Conservation (phyloP, 2,888 invertebrate genomes). For the Phania funesta region DNA sequence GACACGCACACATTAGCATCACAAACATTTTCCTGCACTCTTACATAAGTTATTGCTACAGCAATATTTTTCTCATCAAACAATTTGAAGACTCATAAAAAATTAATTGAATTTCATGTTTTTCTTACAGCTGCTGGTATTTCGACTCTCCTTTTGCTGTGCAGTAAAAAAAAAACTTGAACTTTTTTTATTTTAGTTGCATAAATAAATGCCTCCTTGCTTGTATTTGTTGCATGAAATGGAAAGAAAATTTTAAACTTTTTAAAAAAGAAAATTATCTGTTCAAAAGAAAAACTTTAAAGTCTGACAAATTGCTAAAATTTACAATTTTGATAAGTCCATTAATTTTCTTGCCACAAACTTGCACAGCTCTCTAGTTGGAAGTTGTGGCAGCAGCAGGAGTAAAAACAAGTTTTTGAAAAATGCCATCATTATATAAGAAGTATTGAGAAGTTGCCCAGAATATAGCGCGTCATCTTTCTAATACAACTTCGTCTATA, state of each 20-base stretch:
- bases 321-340: conserved; percentile 63
- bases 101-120: conserved; percentile 57
- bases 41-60: neutral
- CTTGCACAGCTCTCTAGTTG: neutral
- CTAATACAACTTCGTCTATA: conserved; percentile 50
- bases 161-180: neutral
- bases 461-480: conserved; percentile 39
- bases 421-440: conserved; percentile 29
- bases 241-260: conserved; percentile 21
- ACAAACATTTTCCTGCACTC: neutral
- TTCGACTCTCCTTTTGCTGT: too few relatives aligned
- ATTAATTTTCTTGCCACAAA: conserved; percentile 61
- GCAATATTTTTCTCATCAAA: conserved; percentile 20
- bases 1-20: neutral
- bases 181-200: neutral
- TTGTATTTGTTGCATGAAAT: neutral
- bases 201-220: neutral
- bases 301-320: conserved; percentile 65
- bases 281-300: conserved; percentile 43
- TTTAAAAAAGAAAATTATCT: conserved; percentile 38
- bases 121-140: conserved; percentile 12
- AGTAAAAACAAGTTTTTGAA: neutral
- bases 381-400: neutral
- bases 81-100: conserved; percentile 57
- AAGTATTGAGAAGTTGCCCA: conserved; percentile 41